phyloP scores from a whole-genome alignment of 1,140 invertebrate genomes.

The Drosophila varians region DNA sequence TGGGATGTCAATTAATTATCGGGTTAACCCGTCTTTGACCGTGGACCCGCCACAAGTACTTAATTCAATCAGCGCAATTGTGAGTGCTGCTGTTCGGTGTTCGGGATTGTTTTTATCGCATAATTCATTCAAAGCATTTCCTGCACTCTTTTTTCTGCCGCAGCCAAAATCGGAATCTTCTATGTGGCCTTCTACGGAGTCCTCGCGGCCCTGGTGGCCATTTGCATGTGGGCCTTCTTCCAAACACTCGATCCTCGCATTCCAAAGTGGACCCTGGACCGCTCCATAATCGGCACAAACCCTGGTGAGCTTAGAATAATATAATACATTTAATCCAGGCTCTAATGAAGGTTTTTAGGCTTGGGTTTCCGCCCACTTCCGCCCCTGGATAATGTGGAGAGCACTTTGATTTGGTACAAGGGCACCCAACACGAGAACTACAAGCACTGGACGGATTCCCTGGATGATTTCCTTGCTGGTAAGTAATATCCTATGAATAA shows the following conservation, averaged over 20 bases:
- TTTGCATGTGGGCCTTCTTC: constrained; percentile 96
- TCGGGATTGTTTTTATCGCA: constrained; percentile 16
- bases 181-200: constrained; percentile 96
- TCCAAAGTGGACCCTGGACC: constrained; percentile 92
- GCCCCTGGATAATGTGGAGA: constrained; percentile 91
- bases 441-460: constrained; percentile 89
- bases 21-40: constrained; percentile 64
- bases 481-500: constrained; percentile 54
- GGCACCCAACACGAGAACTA: constrained; percentile 89
- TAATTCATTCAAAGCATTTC: constrained; percentile 40
- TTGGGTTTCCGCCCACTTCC: constrained; percentile 96
- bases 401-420: constrained; percentile 96
- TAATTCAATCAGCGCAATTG: constrained; percentile 72
- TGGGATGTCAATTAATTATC: constrained; percentile 48
- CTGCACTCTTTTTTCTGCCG: constrained; percentile 53
- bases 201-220: constrained; percentile 93
- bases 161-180: constrained; percentile 96
- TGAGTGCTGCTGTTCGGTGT: constrained; percentile 32
- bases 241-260: constrained; percentile 94
- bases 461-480: constrained; percentile 91
- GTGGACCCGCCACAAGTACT: constrained; percentile 46
- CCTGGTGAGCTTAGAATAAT: constrained; percentile 86
- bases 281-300: constrained; percentile 95
- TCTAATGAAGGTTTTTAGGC: constrained; percentile 84
- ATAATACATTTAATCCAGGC: not conserved